Conservation (phyloP, 35 echinoderm and acorn worm species). For the Amphiura filiformis region DNA sequence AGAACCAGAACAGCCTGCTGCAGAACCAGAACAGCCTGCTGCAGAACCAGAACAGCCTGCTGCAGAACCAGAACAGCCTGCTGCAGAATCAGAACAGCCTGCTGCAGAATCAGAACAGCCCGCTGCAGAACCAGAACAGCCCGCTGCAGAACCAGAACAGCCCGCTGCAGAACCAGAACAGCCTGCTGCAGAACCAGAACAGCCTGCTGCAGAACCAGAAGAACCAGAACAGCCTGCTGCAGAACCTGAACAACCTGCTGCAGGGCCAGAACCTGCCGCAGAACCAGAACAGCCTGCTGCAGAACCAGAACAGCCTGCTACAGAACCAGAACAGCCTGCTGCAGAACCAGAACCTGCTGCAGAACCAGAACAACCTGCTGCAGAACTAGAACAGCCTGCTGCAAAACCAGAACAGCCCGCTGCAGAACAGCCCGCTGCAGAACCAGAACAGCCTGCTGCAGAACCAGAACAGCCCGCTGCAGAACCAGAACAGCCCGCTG, state of each 20-base stretch:
- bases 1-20: not conserved
- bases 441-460: not conserved
- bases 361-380: conserved; percentile 4
- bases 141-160: not conserved
- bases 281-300: not conserved
- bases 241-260: not conserved
- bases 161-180: not conserved
- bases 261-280: not conserved
- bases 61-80: not conserved
- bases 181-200: not conserved
- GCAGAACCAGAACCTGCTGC: not conserved
- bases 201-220: not conserved
- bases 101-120: not conserved
- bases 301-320: not conserved
- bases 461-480: not conserved
- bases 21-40: not conserved
- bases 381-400: not conserved
- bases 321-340: not conserved
- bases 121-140: not conserved
- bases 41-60: not conserved
- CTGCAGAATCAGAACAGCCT: not conserved
- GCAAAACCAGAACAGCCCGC: not conserved
- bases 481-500: not conserved
- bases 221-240: not conserved
- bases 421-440: not conserved